Base-by-base conservation (phyloP, 2,888 invertebrate genomes). In the Heliconius ethilla region DNA sequence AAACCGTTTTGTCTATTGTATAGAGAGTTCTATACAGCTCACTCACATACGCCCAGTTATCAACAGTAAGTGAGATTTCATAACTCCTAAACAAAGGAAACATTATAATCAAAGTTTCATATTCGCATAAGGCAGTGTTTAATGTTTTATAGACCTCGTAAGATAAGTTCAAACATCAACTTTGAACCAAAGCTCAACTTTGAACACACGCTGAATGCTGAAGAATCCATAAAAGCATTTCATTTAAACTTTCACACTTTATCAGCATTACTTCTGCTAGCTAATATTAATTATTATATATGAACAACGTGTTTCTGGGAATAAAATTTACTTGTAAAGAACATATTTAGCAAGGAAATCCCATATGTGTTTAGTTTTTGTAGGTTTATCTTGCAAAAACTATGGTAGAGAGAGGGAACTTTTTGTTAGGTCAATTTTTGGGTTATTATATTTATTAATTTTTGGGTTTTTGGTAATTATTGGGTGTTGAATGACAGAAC, bases 181-280 rank as follows among this genome's bases (percentile, higher is more conserved):
- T 73, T 63, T 63, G 62, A 4, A 15, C 25, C 40, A 40, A 69
- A 69, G 62, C 25, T 25, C 6, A 73, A 73, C 62, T 73, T 73
- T 72, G 25, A 73, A 33, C 55, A 73, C 37, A 73, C 37, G 51
- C 29, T 51, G 51, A 33, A 55, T 51, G 55, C 51, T 29, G 29
- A 55, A 70, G 70, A 69, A 69, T 69, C 55, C 70, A 70, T 55
- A 70, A 70, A 70, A 70, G 70, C 27, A 70, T 70, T 70, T 70
- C 29, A 70, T 70, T 29, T 22, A 10, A 70, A 29, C 27, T 70
- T 70, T 55, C 22, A 51, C 51, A 51, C 29, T 55, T 70, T 33
- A 55, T 55, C 55, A 33, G 29, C 29, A 9, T 55, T 70, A 55
- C 6, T 55, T 51, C 6, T 55, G 29, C 29, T 29, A 67, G n/a